phyloP scores from a whole-genome alignment of 2,888 invertebrate species.

The Agrotis clavis region DNA sequence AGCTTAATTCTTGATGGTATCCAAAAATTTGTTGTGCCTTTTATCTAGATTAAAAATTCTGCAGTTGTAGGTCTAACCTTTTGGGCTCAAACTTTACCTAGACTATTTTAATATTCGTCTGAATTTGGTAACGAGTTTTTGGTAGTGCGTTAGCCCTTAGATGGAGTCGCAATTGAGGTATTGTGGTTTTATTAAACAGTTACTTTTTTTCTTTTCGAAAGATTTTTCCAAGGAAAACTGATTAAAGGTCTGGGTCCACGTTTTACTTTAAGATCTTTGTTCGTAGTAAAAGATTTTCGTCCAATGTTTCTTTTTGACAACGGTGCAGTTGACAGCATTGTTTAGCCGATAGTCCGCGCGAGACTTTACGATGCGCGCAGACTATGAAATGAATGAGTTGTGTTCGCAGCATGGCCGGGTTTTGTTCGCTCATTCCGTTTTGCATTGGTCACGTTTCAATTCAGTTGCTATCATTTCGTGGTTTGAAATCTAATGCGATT shows the following conservation, averaged over 20 bases:
- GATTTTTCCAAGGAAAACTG: background rate
- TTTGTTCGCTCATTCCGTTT: constrained; percentile 36
- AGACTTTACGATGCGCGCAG: constrained; percentile 29
- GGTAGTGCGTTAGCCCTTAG: constrained; percentile 15
- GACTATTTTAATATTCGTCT: constrained; percentile 56
- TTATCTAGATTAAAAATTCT: constrained; percentile 72
- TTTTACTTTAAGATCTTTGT: constrained; percentile 12
- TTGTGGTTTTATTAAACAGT: constrained; percentile 3
- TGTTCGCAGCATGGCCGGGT: constrained; percentile 25
- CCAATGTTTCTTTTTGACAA: constrained; percentile 27
- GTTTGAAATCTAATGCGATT: constrained; percentile 33
- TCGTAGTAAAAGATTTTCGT: constrained; percentile 27
- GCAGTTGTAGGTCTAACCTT: constrained; percentile 43
- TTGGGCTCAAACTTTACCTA: constrained; percentile 38
- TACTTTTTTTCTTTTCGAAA: constrained; percentile 8
- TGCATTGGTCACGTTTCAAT: constrained; percentile 39
- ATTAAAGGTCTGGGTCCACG: constrained; percentile 3
- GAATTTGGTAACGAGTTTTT: constrained; percentile 46
- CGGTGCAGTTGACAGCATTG: constrained; percentile 35
- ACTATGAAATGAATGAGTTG: constrained; percentile 47
- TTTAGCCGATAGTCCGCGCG: constrained; percentile 13
- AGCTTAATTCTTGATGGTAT: constrained; percentile 48
- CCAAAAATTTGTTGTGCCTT: constrained; percentile 61
- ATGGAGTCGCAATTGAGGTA: constrained; percentile 25
- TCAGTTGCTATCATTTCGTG: constrained; percentile 15